Percentiles rank a stretch among this genome's conserved stretches.
Evolutionary conservation across 2,113 vertebrate genomes (phyloP).

Genomic region (Microcebus griseorufus): DNA sequence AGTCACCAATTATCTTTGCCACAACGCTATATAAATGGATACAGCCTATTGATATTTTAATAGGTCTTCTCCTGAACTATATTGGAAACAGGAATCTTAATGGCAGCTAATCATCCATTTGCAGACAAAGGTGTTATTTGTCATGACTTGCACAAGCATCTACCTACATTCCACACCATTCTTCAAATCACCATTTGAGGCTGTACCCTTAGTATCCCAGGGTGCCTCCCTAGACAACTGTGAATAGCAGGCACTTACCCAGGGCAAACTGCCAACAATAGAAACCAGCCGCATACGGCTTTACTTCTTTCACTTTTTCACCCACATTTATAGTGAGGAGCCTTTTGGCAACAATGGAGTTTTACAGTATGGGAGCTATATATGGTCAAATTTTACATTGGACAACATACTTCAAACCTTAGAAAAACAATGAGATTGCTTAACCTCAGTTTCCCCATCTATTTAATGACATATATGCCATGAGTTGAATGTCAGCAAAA

Average conservation of each 20-base stretch:
- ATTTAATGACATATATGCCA: conserved; percentile 5
- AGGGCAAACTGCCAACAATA: neutral
- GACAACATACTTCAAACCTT: conserved; percentile 9
- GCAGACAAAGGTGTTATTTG: conserved; percentile 57
- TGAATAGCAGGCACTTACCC: neutral
- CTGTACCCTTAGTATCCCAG: neutral
- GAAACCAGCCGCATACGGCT: neutral
- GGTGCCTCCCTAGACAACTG: neutral
- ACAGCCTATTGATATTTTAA: conserved; percentile 65
- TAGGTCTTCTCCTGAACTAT: conserved; percentile 33
- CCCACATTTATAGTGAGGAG: neutral
- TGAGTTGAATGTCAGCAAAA: neutral
- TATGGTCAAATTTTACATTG: neutral
- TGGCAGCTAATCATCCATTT: conserved; percentile 43
- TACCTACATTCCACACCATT: neutral
- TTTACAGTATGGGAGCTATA: neutral
- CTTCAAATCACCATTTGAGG: neutral
- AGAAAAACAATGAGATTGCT: neutral
- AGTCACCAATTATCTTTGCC: conserved; percentile 62
- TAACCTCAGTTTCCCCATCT: neutral
- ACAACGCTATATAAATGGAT: conserved; percentile 13
- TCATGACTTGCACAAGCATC: conserved; percentile 14
- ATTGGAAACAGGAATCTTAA: neutral
- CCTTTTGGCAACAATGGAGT: neutral
- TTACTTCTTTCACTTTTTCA: neutral